phyloP scores from a whole-genome alignment of 1,140 invertebrate species.

The Camponotus pennsylvanicus region DNA sequence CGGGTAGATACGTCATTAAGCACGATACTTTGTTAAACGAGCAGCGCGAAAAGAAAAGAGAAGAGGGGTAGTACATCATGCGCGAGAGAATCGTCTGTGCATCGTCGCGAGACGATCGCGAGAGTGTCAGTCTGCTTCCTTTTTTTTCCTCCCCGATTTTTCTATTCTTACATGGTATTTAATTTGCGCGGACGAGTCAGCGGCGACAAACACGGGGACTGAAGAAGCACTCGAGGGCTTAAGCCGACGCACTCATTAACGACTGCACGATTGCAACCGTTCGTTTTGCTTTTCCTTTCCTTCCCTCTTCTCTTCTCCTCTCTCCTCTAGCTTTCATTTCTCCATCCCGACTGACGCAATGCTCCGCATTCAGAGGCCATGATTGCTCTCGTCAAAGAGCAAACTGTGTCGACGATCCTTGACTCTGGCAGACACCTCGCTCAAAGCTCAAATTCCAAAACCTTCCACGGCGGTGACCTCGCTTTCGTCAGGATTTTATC shows the following conservation, averaged over 20 bases:
- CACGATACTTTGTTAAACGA: background rate
- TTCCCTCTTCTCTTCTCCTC: background rate
- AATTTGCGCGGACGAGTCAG: constrained; percentile 40
- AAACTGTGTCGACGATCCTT: constrained; percentile 49
- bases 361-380: constrained; percentile 50
- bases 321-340: constrained; percentile 2
- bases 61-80: background rate
- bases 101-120: background rate
- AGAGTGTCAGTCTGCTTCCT: constrained; percentile 6
- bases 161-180: constrained; percentile 49
- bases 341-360: background rate
- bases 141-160: background rate
- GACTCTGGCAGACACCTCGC: constrained; percentile 33
- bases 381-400: constrained; percentile 61
- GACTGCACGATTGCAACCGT: constrained; percentile 38
- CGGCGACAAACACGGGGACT: constrained; percentile 32
- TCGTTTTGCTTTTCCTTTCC: background rate
- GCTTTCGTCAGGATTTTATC: constrained; percentile 1
- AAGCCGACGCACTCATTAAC: constrained; percentile 42
- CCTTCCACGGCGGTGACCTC: constrained; percentile 29
- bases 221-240: constrained; percentile 43
- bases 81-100: background rate
- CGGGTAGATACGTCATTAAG: constrained; percentile 5
- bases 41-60: background rate
- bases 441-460: constrained; percentile 48